Percentiles rank a stretch among this genome's conserved stretches.
Evolutionary conservation across 2,888 invertebrate genomes (phyloP).

Genomic region (Lepidochitona cinerea): DNA sequence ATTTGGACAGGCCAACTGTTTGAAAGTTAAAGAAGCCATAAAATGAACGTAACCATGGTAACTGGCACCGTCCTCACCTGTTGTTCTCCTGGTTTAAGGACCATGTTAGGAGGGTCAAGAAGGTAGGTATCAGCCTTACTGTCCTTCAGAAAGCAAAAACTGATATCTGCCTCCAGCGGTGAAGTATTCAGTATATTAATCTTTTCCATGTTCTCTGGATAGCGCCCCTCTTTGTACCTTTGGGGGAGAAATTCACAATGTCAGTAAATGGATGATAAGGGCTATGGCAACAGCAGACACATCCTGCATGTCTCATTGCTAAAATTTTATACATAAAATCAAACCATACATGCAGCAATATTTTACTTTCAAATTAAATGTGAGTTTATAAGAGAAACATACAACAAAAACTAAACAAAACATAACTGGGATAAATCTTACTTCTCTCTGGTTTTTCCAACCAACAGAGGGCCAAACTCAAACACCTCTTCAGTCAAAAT

Average conservation of each 20-base stretch:
- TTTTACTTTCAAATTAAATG: no score
- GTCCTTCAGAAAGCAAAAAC: constrained; percentile 70
- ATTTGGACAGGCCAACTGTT: no score
- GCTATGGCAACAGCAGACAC: no score
- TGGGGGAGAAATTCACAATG: no score
- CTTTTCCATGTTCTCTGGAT: constrained; percentile 69
- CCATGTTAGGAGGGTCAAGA: constrained; percentile 69
- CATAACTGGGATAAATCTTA: no score
- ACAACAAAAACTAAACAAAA: no score
- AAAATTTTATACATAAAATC: no score
- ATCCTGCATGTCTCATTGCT: no score
- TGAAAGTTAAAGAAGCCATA: no score
- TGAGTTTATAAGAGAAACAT: no score
- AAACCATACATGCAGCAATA: no score
- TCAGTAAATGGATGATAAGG: no score
- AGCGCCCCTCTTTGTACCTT: constrained; percentile 67
- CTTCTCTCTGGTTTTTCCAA: constrained; percentile 69
- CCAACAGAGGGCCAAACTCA: constrained; percentile 71
- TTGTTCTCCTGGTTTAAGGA: constrained; percentile 67
- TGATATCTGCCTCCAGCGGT: constrained; percentile 68
- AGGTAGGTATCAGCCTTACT: constrained; percentile 68
- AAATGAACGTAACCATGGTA: background rate
- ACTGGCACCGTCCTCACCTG: constrained; percentile 31
- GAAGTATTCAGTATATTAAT: constrained; percentile 68
- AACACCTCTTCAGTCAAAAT: constrained; percentile 65